Evolutionary conservation across 2,797 vertebrate species (phyloP).

Genomic region (Triplophysa bombifrons): DNA sequence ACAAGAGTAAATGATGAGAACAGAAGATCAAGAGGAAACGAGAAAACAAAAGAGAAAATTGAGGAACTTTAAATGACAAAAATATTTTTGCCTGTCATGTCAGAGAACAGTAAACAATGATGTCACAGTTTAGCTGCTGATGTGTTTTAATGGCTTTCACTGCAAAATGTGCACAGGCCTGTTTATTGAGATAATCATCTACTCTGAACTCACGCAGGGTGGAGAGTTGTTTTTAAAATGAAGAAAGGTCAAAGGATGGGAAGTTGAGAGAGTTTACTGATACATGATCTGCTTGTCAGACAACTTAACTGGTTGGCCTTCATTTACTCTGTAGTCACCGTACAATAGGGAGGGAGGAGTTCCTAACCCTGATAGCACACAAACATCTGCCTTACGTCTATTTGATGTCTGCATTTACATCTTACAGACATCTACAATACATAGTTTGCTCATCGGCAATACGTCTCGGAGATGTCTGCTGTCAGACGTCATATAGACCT

Average conservation of each 20-base stretch:
- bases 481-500: too few relatives aligned
- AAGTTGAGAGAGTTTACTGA: neutral
- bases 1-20: neutral
- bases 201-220: neutral
- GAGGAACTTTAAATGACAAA: neutral
- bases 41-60: too few relatives aligned
- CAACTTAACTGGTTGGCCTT: neutral
- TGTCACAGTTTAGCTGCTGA: neutral
- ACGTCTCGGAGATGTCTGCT: too few relatives aligned
- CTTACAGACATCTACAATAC: too few relatives aligned
- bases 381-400: too few relatives aligned
- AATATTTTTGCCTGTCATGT: neutral
- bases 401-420: too few relatives aligned
- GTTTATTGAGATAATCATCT: conserved; percentile 30
- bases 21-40: too few relatives aligned
- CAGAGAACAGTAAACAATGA: neutral
- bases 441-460: too few relatives aligned
- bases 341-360: neutral
- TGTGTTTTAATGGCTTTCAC: neutral
- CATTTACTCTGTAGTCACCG: neutral
- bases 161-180: conserved; percentile 14
- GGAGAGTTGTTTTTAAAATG: conserved; percentile 19
- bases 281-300: neutral
- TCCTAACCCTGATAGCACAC: too few relatives aligned
- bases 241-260: neutral